Base-by-base conservation (phyloP, 2,113 vertebrate genomes). In the Delphinus delphis region DNA sequence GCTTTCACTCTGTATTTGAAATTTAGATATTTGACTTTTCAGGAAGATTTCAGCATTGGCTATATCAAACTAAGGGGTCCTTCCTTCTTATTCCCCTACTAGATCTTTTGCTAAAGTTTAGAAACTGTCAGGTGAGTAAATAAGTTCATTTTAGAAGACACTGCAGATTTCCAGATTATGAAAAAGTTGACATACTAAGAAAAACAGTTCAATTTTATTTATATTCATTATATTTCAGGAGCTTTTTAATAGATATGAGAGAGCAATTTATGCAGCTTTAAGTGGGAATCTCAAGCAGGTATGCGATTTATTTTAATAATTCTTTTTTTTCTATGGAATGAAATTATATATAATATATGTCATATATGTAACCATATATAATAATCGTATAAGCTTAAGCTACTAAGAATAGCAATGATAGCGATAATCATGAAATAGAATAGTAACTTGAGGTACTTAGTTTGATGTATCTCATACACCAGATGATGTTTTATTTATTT, bases 211-310 rank as follows among this genome's bases (percentile, higher is more conserved):
- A 93, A 95, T 65, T 33, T 44, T 89, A 23, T 96, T 9, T 50
- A 12, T 71, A 79, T 87, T 96, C 23, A 38, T 62, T 98, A 6
- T 98, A 14, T 98, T 98, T 98, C 95, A 99, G 99, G 99, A 99
- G 96, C 99, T 99, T 95, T 99, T 99, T 95, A 99, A 99, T 98
- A 99, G 98, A 98, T 99, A 99, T 0, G 99, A 99, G 97, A 98
- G 99, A 98, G 99, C 99, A 67, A 99, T 99, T 97, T 99, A 99
- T 94, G 99, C 99, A 84, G 99, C 99, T 36, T 98, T 99, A 89
- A 99, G 99, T 98, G 99, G 99, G 97, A 99, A 99, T 97, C 99
- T 99, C 44, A 99, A 99, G 96, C 99, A 99, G 99, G 99, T 99
- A 99, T 60, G 97, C 68, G 36, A 31, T 15, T 77, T 73, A 77